These are phyloP conservation scores for Archilochus colubris DNA, from an alignment of 2,113 vertebrate species.

Conservation along the genomic window DNA sequence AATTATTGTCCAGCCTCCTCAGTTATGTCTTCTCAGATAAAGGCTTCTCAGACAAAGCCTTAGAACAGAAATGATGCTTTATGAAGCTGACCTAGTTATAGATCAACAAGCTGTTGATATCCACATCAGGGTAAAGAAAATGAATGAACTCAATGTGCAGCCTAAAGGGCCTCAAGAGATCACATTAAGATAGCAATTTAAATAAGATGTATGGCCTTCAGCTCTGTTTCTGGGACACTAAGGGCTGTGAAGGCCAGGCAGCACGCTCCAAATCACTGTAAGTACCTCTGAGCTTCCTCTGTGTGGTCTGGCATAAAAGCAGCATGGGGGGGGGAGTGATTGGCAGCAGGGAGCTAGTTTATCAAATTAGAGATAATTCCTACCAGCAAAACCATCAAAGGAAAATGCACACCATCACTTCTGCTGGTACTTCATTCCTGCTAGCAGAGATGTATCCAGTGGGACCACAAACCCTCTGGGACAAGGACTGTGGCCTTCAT, in stretches of 20 bases:
- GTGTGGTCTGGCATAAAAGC: neutral
- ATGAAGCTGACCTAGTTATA: conserved; percentile 13
- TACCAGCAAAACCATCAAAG: neutral
- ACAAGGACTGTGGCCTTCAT: neutral
- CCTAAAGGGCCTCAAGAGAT: neutral
- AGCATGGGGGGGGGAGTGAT: neutral
- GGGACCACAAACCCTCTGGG: neutral
- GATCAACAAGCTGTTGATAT: neutral
- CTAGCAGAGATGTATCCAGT: neutral
- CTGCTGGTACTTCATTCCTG: neutral
- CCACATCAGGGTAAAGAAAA: neutral
- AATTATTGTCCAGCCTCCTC: neutral
- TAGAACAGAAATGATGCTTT: neutral
- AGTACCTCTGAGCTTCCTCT: neutral
- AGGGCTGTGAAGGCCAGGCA: neutral
- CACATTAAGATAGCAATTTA: neutral
- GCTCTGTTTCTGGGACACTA: neutral
- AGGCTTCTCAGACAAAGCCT: neutral
- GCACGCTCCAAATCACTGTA: neutral
- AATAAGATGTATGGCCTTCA: neutral
- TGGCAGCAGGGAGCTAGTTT: neutral
- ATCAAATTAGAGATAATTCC: neutral
- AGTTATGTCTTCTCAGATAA: neutral
- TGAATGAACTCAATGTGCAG: neutral
- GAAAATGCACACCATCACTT: neutral